These are phyloP conservation scores for Panthera tigris DNA, from an alignment of 2,113 vertebrate genomes.

Conservation along the genomic window DNA sequence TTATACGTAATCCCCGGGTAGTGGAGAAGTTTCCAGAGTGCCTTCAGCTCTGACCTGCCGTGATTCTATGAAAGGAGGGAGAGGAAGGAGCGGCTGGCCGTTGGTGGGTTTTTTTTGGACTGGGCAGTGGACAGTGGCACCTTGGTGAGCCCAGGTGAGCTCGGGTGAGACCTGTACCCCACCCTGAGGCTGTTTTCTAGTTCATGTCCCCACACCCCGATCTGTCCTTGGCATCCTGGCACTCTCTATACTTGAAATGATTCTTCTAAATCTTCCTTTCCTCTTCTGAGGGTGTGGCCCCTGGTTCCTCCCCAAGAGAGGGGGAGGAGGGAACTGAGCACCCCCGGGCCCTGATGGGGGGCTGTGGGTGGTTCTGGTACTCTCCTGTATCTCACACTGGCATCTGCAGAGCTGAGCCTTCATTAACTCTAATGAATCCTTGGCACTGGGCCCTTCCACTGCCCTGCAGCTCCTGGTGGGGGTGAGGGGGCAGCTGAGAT, in stretches of 20 bases:
- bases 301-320: background rate
- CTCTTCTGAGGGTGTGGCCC: background rate
- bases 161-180: background rate
- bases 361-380: background rate
- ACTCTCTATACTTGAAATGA: background rate
- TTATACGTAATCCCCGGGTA: background rate
- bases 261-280: background rate
- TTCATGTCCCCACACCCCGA: background rate
- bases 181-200: background rate
- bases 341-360: too few relatives aligned
- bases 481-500: background rate
- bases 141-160: background rate
- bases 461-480: slow-evolving; percentile 23
- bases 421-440: slow-evolving; percentile 61
- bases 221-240: background rate
- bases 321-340: background rate
- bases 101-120: background rate
- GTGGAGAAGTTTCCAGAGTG: background rate
- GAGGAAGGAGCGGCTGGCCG: background rate
- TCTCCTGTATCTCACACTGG: background rate
- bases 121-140: background rate
- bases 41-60: background rate
- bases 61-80: background rate
- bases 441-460: background rate
- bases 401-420: slow-evolving; percentile 47